A percentile compares a stretch with the other conserved stretches of the same genome.
phyloP scores from a whole-genome alignment of 2,797 vertebrate species.

The Trematomus bernacchii region DNA sequence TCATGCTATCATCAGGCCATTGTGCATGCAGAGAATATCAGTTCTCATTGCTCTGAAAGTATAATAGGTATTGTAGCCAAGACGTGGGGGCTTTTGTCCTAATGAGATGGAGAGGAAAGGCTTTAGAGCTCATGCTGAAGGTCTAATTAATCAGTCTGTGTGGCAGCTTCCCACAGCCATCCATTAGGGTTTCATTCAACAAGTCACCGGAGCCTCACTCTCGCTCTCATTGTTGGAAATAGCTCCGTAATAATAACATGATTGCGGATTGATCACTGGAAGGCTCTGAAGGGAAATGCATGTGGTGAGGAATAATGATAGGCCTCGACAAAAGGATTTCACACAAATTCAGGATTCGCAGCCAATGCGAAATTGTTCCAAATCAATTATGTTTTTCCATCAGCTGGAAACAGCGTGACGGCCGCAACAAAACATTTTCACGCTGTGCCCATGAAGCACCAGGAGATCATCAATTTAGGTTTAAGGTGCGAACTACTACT shows the following conservation, averaged over 20 bases:
- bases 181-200: conserved; percentile 85
- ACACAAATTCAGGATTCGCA: conserved; percentile 58
- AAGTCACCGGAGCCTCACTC: conserved; percentile 74
- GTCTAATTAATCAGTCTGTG: conserved; percentile 92
- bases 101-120: conserved; percentile 87
- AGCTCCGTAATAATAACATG: conserved; percentile 81
- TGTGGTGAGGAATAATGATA: conserved; percentile 75
- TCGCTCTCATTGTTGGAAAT: conserved; percentile 78
- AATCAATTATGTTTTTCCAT: conserved; percentile 72
- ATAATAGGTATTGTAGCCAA: conserved; percentile 90
- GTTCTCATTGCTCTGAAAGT: conserved; percentile 87
- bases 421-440: conserved; percentile 52
- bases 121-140: conserved; percentile 87
- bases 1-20: conserved; percentile 83
- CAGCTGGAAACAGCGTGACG: conserved; percentile 53
- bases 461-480: conserved; percentile 47
- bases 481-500: conserved; percentile 65
- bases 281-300: conserved; percentile 72
- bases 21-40: conserved; percentile 89
- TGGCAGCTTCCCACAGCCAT: conserved; percentile 88
- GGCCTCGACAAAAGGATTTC: conserved; percentile 62
- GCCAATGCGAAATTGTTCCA: conserved; percentile 60
- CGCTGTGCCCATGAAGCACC: conserved; percentile 36
- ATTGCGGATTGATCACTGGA: conserved; percentile 80
- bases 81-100: conserved; percentile 85